Evolutionary conservation across 2,888 invertebrate species (phyloP).

Genomic region (Aelia acuminata): DNA sequence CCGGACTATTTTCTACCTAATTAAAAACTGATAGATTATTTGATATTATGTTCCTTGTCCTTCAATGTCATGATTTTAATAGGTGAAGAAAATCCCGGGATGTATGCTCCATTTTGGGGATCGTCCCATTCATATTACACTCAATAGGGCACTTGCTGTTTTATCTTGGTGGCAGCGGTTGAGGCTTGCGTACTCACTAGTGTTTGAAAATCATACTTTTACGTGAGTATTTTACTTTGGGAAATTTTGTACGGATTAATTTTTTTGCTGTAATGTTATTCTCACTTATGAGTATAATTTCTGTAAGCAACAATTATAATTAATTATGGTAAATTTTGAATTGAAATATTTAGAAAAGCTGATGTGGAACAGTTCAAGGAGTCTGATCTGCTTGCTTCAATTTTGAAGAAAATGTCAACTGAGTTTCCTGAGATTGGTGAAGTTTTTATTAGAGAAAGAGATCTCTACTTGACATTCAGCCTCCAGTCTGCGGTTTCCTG

Average conservation of each 20-base stretch:
- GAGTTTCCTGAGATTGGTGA: conserved; percentile 92
- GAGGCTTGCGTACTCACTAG: conserved; percentile 63
- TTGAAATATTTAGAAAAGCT: conserved; percentile 77
- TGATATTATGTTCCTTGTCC: background rate
- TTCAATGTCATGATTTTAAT: conserved; percentile 65
- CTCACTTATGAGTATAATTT: background rate
- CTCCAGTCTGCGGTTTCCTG: conserved; percentile 79
- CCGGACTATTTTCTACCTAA: too few species aligned
- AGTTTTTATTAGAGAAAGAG: conserved; percentile 95
- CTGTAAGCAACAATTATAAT: background rate
- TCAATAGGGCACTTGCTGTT: conserved; percentile 89
- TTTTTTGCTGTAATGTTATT: background rate
- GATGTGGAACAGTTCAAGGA: conserved; percentile 96
- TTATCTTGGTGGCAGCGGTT: conserved; percentile 87
- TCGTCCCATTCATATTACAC: conserved; percentile 91
- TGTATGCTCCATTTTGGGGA: conserved; percentile 93
- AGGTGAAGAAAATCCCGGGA: conserved; percentile 84
- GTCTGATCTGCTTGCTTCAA: conserved; percentile 89
- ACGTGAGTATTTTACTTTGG: conserved; percentile 60
- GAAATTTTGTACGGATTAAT: background rate
- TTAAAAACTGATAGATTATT: background rate
- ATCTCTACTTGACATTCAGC: conserved; percentile 90
- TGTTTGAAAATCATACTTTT: conserved; percentile 62
- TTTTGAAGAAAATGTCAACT: conserved; percentile 92
- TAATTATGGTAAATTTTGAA: conserved; percentile 2